Base-by-base conservation (phyloP, 2,888 invertebrate genomes). In the Bombylius major region DNA sequence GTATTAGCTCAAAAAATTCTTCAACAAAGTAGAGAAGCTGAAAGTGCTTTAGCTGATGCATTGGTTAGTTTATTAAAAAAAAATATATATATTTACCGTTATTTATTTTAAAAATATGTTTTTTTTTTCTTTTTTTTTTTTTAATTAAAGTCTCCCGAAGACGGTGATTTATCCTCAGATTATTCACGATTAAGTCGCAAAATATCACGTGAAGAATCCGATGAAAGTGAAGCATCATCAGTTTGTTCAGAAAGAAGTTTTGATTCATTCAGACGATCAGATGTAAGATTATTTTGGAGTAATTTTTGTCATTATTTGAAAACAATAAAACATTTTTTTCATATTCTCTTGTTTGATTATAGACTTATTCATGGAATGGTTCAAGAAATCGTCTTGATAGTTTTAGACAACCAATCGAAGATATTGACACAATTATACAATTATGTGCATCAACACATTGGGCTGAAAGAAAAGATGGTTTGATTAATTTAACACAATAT, bases 391-490 rank as follows among this genome's bases (percentile, higher is more conserved):
- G 89, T 48, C 78, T 88, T 59, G 84, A 87, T 65, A 80, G 80
- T 72, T 78, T 77, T 47, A 78, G 80, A 1, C 78, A 80, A 1
- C 76, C 80, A 0, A 80, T 79, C 62, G 81, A 93, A 80, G 88
- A 89, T 68, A 86, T 90, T 62, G 82, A 82, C 62, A 88, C 89
- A 65, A 93, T 96, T 67, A 87, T 96, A 61, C 84, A 85, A 46
- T 82, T 87, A 64, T 89, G 95, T 72, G 87, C 89, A 54, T 89
- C 89, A 68, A 87, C 89, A 34, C 89, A 91, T 67, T 95, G 96
- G 94, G 87, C 89, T 45, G 97, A 98, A 70, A 76, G 97, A 56
- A 95, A 96, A 71, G 97, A 98, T 65, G 98, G 97, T 14, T 80
- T 98, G 5, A 79, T 87, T 4, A 87, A 86, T 58, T 71, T 93